Evolutionary conservation across 1,140 invertebrate genomes (phyloP).

Genomic region (Spodoptera frugiperda): DNA sequence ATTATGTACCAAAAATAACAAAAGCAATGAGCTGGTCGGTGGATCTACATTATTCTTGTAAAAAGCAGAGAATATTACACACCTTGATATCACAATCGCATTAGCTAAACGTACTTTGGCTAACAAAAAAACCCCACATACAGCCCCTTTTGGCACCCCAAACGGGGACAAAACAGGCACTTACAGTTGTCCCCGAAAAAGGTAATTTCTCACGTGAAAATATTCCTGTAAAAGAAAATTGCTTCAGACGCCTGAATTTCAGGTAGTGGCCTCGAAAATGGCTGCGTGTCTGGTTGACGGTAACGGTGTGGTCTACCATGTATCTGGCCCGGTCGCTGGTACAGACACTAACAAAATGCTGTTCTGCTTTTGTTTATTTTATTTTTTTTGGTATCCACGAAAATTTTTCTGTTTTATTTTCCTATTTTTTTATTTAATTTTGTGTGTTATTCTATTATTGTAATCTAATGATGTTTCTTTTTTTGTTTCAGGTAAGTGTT

Average conservation of each 20-base stretch:
- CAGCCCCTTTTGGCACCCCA: not conserved
- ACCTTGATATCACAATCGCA: too few species aligned
- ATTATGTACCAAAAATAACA: too few species aligned
- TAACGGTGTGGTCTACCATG: slow-evolving; percentile 27
- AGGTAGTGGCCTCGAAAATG: slow-evolving; percentile 30
- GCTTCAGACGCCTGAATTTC: slow-evolving; percentile 31
- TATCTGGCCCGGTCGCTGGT: slow-evolving; percentile 36
- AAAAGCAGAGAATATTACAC: too few species aligned
- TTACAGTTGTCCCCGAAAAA: slow-evolving; percentile 23
- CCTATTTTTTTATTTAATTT: not conserved
- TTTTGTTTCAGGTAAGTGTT: slow-evolving; percentile 29
- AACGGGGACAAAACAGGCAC: slow-evolving; percentile 20
- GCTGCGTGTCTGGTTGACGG: slow-evolving; percentile 21
- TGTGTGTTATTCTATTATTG: not conserved
- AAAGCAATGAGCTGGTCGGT: too few species aligned
- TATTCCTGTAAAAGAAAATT: slow-evolving; percentile 34
- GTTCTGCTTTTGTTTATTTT: not conserved
- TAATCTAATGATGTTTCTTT: not conserved
- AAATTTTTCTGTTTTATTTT: not conserved
- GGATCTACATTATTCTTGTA: too few species aligned
- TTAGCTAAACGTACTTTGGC: too few species aligned
- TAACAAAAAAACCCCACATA: not conserved
- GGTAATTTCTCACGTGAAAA: slow-evolving; percentile 39
- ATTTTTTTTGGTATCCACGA: not conserved
- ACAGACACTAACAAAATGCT: slow-evolving; percentile 12